Percentiles rank a stretch among this genome's conserved stretches.
These are phyloP conservation scores for Corythaeola cristata DNA, from an alignment of 2,113 vertebrate species.

Conservation along the genomic window DNA sequence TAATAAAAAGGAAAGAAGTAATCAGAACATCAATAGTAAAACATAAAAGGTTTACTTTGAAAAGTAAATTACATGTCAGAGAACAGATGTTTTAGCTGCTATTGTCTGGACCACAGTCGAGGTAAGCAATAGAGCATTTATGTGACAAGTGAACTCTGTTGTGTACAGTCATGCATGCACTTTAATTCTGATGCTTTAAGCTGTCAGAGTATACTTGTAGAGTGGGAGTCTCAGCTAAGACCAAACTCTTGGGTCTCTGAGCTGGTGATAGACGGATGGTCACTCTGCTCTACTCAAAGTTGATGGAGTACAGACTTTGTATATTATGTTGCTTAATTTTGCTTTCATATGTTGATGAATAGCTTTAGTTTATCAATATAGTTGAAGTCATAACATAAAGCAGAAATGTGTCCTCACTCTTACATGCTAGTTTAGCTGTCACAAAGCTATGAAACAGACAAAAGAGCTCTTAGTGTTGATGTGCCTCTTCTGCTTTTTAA, in stretches of 20 bases:
- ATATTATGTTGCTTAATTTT: neutral
- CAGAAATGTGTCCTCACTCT: neutral
- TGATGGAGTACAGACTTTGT: neutral
- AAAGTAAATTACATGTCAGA: neutral
- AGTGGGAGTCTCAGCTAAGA: neutral
- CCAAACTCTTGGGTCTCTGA: neutral
- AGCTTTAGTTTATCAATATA: neutral
- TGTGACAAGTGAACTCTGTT: neutral
- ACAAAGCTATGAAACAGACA: neutral
- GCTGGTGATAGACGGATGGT: accelerated
- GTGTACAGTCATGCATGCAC: neutral
- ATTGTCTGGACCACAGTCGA: neutral
- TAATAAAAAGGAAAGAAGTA: neutral
- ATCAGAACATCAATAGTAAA: neutral
- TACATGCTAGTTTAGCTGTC: neutral
- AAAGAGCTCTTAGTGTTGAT: neutral
- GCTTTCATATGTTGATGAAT: neutral
- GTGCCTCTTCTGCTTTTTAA: neutral
- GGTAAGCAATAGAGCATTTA: neutral
- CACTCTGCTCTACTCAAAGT: neutral
- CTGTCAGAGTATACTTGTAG: neutral
- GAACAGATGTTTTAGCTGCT: neutral
- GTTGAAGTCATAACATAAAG: neutral
- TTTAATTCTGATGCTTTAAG: neutral
- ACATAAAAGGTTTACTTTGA: neutral